Evolutionary conservation across 2,797 vertebrate species (phyloP).

Genomic region (Scarus forsteni): DNA sequence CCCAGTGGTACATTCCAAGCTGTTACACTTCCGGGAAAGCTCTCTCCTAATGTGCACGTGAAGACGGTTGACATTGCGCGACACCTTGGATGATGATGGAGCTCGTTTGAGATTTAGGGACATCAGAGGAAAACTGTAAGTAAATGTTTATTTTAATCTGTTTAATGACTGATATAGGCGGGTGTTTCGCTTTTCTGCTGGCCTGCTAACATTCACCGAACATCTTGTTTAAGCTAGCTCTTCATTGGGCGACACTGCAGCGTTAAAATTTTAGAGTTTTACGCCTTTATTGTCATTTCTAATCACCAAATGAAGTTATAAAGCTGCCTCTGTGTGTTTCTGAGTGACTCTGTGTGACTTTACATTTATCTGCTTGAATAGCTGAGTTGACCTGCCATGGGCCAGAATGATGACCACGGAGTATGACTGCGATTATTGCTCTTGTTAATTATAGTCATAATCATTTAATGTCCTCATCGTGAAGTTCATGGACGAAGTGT

Average conservation of each 20-base stretch:
- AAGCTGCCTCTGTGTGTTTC: too few relatives aligned
- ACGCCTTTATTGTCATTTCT: neutral
- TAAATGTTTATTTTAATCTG: neutral
- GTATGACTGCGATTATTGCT: too few relatives aligned
- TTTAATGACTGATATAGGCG: neutral
- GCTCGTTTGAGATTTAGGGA: fast-evolving
- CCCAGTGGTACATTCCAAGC: constrained; percentile 38
- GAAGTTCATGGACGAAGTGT: too few relatives aligned
- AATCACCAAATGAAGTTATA: neutral
- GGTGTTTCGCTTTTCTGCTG: neutral
- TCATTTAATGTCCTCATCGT: too few relatives aligned
- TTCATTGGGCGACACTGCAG: neutral
- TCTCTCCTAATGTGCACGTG: constrained; percentile 41
- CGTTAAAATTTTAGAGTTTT: neutral
- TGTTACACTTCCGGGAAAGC: constrained; percentile 21
- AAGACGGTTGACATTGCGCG: constrained; percentile 38
- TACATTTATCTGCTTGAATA: too few relatives aligned
- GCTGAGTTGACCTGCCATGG: too few relatives aligned
- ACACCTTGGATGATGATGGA: fast-evolving
- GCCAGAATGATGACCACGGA: too few relatives aligned
- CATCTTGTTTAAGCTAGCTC: neutral
- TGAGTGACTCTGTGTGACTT: too few relatives aligned
- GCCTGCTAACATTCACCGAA: constrained; percentile 4
- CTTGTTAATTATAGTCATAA: too few relatives aligned
- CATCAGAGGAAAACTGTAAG: constrained; percentile 28